phyloP scores from a whole-genome alignment of 2,113 vertebrate species.

The Paramormyrops kingsleyae region DNA sequence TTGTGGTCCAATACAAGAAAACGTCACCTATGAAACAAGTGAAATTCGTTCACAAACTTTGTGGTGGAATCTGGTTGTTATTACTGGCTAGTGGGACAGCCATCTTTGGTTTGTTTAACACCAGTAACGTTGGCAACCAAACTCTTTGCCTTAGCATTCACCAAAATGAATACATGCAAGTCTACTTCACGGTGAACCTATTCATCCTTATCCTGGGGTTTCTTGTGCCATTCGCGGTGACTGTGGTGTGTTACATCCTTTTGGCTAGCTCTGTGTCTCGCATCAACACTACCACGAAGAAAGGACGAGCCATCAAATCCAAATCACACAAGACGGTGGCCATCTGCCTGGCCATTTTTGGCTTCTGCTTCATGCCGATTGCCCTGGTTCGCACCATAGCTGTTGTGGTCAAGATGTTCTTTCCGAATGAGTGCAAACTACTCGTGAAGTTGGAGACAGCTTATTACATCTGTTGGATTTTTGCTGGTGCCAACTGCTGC shows the following conservation, averaged over 20 bases:
- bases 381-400: slow-evolving; percentile 46
- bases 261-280: slow-evolving; percentile 45
- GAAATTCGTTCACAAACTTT: slow-evolving; percentile 51
- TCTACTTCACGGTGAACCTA: slow-evolving; percentile 49
- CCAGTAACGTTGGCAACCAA: slow-evolving; percentile 31
- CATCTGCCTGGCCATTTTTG: slow-evolving; percentile 53
- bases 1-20: slow-evolving; percentile 48
- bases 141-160: slow-evolving; percentile 54
- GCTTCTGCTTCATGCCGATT: slow-evolving; percentile 54
- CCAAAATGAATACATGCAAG: slow-evolving; percentile 31
- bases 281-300: slow-evolving; percentile 39
- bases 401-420: slow-evolving; percentile 37
- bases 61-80: slow-evolving; percentile 45
- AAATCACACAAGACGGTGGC: slow-evolving; percentile 53
- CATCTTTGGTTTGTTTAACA: slow-evolving; percentile 43
- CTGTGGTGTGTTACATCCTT: slow-evolving; percentile 44
- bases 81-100: slow-evolving; percentile 42
- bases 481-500: slow-evolving; percentile 47
- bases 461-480: slow-evolving; percentile 39
- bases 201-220: slow-evolving; percentile 42
- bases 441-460: slow-evolving; percentile 29
- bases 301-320: slow-evolving; percentile 48
- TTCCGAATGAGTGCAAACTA: background rate
- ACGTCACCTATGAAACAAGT: slow-evolving; percentile 46
- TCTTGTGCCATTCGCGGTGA: slow-evolving; percentile 48